Evolutionary conservation across 2,113 vertebrate genomes (phyloP), one percentile per base, ranked within the genome.

Genomic region (Bubo blakistoni): DNA sequence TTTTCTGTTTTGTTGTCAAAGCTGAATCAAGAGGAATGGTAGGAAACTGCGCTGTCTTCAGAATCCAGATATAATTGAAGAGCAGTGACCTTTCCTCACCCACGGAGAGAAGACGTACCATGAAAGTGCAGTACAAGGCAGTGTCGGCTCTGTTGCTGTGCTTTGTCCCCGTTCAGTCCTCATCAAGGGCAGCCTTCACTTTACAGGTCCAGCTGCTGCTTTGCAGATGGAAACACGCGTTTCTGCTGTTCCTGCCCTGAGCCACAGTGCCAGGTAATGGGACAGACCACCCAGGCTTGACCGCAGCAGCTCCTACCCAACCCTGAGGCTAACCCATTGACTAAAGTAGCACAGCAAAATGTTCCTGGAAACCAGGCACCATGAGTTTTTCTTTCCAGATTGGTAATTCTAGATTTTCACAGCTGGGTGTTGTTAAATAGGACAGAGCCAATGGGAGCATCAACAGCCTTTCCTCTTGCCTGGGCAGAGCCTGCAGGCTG

Each of bases 231-330:
- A n/a, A 81, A 61, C 57, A 36, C 25, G 27, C 1, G 0, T 46
- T 63, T 55, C 24, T n/a, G 32, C 16, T 8, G 3, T n/a, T 51
- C 32, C 63, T 77, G 40, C 42, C 32, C 44, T 11, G 15, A 74
- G n/a, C 29, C 16, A 12, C 44, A 59, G 51, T 27, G 27, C 40
- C 1, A 0, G 14, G 24, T 14, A 36, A 61, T 0, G 2, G 26
- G 21, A 20, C 14, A 84, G 26, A 83, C n/a, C 38, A 54, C n/a
- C 38, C 66, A 84, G 59, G 12, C 46, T 44, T 81, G 55, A 59
- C 34, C 38, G 18, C 62, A 67, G 54, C 30, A 47, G 61, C 30
- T 76, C 85, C 62, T 24, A 27, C 26, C 38, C 51, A 71, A n/a
- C 30, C 16, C 46, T n/a, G 10, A 86, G 57, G 32, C 22, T 24